Base-by-base conservation (phyloP, 2,797 vertebrate genomes). In the Darevskia nairensis region DNA sequence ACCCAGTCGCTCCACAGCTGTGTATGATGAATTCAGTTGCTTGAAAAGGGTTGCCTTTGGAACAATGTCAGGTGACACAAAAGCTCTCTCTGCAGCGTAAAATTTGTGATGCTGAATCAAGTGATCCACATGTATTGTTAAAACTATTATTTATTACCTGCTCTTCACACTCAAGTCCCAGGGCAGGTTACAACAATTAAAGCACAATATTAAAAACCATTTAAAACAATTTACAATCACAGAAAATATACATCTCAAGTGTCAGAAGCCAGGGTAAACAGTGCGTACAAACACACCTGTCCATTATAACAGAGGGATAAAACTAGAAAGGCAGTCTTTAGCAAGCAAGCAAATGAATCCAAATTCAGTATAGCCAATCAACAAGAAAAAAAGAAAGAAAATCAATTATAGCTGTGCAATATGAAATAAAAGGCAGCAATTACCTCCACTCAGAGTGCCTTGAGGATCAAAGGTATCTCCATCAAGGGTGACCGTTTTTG, bases 381-480 rank as follows among this genome's bases (percentile, higher is more conserved):
- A 72, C 7, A 6, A 23, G 1, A 21, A 9, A 50, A 32, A 7
- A 44, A 55, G 35, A 35, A 35, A 35, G 35, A 64, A 8, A 32
- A 86, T 10, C 75, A 32, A 25, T 1, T 50, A 50, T 50, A 50
- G 50, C 50, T 61, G n/a, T 55, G 4, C 86, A 46, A 17, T 44
- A n/a, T 85, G 86, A 2, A 0, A 89, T 88, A 59, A 91, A 85
- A 91, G 82, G 0, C 0, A 90, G 87, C 1, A 84, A 96, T 97
- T 97, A 98, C 99, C 99, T 98, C 99, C 98, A 69, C 97, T 99
- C 90, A 99, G 94, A n/a, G 98, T 99, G 90, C 99, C 99, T 91
- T 99, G 98, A 2, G 99, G 99, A 95, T 99, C 98, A 88, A 99
- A 99, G 2, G 97, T 96, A 78, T 99, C 99, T 78, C 99, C 99